phyloP scores from a whole-genome alignment of 2,797 vertebrate genomes.

The Pteropus rufus region DNA sequence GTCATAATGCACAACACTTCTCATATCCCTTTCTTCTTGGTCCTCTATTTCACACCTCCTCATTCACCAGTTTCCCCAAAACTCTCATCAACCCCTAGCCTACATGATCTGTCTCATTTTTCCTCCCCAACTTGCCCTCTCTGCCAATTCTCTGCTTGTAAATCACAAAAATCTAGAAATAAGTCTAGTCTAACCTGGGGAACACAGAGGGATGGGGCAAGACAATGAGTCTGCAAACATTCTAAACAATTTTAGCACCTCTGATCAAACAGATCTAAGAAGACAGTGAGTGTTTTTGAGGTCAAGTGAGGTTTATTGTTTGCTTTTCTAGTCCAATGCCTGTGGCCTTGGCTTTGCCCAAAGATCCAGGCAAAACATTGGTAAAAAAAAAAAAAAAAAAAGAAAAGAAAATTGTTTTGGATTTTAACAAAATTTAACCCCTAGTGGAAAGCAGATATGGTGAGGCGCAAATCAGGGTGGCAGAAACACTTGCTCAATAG shows the following conservation, averaged over 20 bases:
- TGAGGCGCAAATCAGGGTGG: background rate
- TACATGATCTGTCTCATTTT: background rate
- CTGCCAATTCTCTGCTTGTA: background rate
- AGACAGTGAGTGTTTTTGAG: background rate
- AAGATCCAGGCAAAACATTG: background rate
- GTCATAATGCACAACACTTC: background rate
- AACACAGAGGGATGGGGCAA: background rate
- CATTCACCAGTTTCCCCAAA: background rate
- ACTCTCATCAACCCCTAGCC: background rate
- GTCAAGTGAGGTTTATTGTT: background rate
- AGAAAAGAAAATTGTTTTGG: background rate
- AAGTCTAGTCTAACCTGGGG: background rate
- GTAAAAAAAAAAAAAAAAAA: background rate
- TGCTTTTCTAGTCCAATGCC: background rate
- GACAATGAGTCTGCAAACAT: background rate
- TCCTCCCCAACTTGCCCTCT: background rate
- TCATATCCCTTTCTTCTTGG: background rate
- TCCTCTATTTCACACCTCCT: background rate
- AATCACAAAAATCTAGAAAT: background rate
- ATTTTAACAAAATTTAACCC: background rate
- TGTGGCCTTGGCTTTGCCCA: background rate
- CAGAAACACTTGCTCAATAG: background rate
- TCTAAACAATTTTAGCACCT: background rate
- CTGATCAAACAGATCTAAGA: background rate
- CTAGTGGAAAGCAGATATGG: background rate